Conservation (phyloP, 2,113 vertebrate genomes). For the Vanacampus margaritifer region DNA sequence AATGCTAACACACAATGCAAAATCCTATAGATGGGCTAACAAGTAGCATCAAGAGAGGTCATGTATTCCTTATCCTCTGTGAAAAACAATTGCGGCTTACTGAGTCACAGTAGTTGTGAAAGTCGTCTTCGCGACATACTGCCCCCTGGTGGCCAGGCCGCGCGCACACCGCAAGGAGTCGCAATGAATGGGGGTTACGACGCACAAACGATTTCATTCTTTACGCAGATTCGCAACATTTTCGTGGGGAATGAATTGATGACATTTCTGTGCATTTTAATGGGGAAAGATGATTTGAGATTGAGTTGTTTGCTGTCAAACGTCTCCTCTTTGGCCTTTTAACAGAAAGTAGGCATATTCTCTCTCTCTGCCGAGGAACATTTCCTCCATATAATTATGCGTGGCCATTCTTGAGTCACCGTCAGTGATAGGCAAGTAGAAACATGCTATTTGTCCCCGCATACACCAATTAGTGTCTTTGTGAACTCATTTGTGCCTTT, state of each 20-base stretch:
- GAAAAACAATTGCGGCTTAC: neutral
- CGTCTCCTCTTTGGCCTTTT: neutral
- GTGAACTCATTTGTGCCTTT: conserved; percentile 21
- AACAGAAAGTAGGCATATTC: conserved; percentile 7
- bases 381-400: conserved; percentile 61
- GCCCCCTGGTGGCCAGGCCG: neutral
- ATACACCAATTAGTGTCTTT: conserved; percentile 19
- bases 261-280: too few relatives aligned
- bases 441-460: conserved; percentile 60
- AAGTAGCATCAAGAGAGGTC: too few relatives aligned
- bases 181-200: neutral
- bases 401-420: conserved; percentile 61
- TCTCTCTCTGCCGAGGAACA: conserved; percentile 11
- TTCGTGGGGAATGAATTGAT: too few relatives aligned
- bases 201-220: too few relatives aligned
- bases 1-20: too few relatives aligned
- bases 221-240: too few relatives aligned
- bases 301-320: neutral
- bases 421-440: conserved; percentile 58
- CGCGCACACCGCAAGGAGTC: neutral
- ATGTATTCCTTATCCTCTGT: too few relatives aligned
- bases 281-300: too few relatives aligned
- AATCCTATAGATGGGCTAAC: too few relatives aligned
- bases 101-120: neutral
- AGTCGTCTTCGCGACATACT: neutral